Percentiles rank a stretch among this genome's conserved stretches.
These are phyloP conservation scores for Podarcis muralis DNA, from an alignment of 2,113 vertebrate species.

Conservation along the genomic window DNA sequence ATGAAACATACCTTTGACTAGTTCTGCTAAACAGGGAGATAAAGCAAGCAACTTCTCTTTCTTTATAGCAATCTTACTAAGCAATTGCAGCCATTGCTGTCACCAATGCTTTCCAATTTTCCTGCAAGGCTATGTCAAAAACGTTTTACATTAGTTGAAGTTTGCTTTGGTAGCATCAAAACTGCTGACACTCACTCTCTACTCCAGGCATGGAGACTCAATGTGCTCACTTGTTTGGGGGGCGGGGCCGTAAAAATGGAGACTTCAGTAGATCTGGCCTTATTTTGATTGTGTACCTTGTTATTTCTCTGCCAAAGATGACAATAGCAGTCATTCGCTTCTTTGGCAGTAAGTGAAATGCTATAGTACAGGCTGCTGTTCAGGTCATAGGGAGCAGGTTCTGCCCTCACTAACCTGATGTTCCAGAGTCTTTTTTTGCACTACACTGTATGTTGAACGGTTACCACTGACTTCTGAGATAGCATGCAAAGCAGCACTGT, in stretches of 20 bases:
- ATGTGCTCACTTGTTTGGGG: neutral
- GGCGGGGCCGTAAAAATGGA: neutral
- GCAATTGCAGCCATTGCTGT: neutral
- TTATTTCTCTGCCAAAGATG: neutral
- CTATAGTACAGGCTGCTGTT: neutral
- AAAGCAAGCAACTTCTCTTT: neutral
- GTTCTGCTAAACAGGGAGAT: neutral
- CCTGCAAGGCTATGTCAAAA: neutral
- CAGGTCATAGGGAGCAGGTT: neutral
- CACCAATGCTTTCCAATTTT: neutral
- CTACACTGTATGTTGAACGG: no score
- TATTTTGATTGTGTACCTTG: neutral
- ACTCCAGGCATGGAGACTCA: neutral
- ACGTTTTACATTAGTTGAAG: neutral
- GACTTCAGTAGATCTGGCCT: neutral
- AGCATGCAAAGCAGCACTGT: neutral
- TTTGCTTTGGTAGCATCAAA: neutral
- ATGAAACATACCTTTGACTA: neutral
- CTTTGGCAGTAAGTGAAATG: neutral
- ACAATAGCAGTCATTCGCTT: neutral
- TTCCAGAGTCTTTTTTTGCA: no score
- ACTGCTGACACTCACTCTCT: neutral
- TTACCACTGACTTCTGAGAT: neutral
- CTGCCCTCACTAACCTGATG: no score
- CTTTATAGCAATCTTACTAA: slow-evolving; percentile 4